phyloP scores from a whole-genome alignment of 2,888 invertebrate genomes.

The Nephrotoma appendiculata region DNA sequence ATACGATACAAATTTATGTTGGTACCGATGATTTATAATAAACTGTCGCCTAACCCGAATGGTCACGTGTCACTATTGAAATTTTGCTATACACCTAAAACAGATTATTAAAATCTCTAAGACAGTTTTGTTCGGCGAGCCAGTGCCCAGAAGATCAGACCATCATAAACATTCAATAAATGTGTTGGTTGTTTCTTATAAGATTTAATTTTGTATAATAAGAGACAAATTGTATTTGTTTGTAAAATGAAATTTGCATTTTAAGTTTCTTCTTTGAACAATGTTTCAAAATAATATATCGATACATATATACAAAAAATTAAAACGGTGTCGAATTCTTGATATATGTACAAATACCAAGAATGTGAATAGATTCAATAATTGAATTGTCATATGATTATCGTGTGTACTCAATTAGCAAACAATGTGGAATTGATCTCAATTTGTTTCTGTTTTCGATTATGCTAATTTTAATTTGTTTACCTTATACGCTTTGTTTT shows the following conservation, averaged over 20 bases:
- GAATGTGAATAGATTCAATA: background rate
- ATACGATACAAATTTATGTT: too few relatives aligned
- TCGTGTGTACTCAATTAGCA: background rate
- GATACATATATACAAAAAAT: background rate
- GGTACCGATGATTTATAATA: too few relatives aligned
- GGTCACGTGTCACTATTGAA: too few relatives aligned
- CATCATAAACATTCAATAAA: too few relatives aligned
- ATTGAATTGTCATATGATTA: background rate
- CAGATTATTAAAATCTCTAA: too few relatives aligned
- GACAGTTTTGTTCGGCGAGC: too few relatives aligned
- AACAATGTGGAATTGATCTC: background rate
- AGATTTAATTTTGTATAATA: background rate
- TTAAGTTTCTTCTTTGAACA: background rate
- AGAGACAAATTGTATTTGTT: background rate
- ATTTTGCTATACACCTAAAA: too few relatives aligned
- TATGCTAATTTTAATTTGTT: background rate
- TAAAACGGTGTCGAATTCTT: background rate
- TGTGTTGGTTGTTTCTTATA: background rate
- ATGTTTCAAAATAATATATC: background rate
- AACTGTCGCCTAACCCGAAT: too few relatives aligned
- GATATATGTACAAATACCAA: background rate
- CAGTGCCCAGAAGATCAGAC: too few relatives aligned
- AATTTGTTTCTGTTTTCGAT: background rate
- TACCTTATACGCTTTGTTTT: background rate
- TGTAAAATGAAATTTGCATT: background rate